phyloP scores from a whole-genome alignment of 2,797 vertebrate genomes.

The Ctenosaura bakeri region DNA sequence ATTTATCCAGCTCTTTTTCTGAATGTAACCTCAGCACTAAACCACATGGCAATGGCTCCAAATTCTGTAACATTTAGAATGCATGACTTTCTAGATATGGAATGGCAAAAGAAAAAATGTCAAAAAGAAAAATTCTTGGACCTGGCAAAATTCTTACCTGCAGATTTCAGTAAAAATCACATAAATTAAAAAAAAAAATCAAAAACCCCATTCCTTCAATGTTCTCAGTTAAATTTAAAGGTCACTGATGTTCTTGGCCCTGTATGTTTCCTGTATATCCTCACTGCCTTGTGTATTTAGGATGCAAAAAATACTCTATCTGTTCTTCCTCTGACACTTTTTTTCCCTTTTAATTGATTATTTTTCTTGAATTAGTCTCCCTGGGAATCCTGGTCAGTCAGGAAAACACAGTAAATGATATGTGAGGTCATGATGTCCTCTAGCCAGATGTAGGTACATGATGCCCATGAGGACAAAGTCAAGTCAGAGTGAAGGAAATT shows the following conservation, averaged over 20 bases:
- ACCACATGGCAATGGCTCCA: background rate
- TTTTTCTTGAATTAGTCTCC: background rate
- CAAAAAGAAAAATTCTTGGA: background rate
- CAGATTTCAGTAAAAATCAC: background rate
- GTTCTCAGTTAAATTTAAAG: background rate
- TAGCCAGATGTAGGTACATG: background rate
- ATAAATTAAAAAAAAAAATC: background rate
- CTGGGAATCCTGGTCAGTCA: background rate
- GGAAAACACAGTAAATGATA: slow-evolving; percentile 1
- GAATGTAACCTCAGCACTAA: background rate
- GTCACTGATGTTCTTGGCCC: background rate
- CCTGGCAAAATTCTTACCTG: background rate
- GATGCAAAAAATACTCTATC: background rate
- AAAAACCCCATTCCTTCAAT: background rate
- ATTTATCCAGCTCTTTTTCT: background rate
- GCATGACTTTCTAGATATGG: background rate
- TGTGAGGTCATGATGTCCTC: background rate
- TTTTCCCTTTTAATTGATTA: background rate
- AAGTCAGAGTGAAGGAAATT: background rate
- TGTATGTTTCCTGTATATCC: background rate
- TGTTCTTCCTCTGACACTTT: background rate
- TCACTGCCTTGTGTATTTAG: background rate
- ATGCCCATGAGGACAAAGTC: background rate
- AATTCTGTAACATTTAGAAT: background rate
- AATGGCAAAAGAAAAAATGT: background rate